Evolutionary conservation across 2,888 invertebrate species (phyloP).

Genomic region (Xestia sexstrigata): DNA sequence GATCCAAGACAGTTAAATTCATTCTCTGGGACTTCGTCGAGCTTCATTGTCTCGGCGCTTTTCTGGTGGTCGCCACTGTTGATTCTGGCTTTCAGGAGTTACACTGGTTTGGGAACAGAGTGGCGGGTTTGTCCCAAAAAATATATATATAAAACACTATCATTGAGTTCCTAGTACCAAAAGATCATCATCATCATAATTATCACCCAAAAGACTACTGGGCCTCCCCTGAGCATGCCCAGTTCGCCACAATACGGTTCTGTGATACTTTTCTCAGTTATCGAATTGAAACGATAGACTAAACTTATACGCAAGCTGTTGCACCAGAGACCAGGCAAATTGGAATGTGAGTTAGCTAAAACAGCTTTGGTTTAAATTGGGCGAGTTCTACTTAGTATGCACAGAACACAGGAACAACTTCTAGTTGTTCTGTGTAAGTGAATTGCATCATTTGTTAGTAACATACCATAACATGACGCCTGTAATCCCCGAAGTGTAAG

Average conservation of each 20-base stretch:
- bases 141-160: background rate
- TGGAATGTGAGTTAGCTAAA: background rate
- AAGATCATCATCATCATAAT: background rate
- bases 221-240: background rate
- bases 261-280: background rate
- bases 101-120: too few species aligned
- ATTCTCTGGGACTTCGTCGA: too few species aligned
- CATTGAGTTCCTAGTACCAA: background rate
- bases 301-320: constrained; percentile 4
- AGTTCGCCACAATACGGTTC: background rate
- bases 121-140: too few species aligned
- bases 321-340: background rate
- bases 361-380: constrained; percentile 6
- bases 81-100: too few species aligned
- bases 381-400: background rate
- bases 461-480: background rate
- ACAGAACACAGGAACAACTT: too few species aligned
- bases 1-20: too few species aligned
- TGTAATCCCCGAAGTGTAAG: background rate
- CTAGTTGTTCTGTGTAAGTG: background rate
- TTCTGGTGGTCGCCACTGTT: too few species aligned
- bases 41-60: too few species aligned
- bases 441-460: background rate
- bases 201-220: background rate
- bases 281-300: background rate